These are phyloP conservation scores for Malurus melanocephalus DNA, from an alignment of 2,113 vertebrate genomes.

Conservation along the genomic window DNA sequence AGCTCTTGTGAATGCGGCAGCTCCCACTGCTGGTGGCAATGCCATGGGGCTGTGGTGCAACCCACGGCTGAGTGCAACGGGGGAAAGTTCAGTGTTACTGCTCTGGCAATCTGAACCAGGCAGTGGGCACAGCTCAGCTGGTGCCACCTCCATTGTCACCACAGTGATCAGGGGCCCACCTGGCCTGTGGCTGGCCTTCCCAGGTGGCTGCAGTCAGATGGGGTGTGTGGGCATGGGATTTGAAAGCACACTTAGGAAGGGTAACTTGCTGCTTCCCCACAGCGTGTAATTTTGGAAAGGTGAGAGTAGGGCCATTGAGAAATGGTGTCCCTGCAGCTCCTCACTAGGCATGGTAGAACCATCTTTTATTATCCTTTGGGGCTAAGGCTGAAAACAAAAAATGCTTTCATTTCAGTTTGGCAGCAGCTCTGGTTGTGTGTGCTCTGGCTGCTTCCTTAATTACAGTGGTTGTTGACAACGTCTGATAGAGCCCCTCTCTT, in stretches of 20 bases:
- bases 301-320: background rate
- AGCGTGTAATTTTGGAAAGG: background rate
- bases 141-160: background rate
- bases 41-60: accelerated
- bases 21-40: background rate
- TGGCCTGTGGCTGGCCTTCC: background rate
- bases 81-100: background rate
- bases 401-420: conserved; percentile 51
- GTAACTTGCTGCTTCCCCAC: background rate
- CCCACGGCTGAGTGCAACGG: background rate
- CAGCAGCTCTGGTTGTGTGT: background rate
- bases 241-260: background rate
- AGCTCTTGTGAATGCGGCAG: background rate
- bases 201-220: background rate
- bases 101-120: background rate
- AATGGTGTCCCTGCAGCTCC: background rate
- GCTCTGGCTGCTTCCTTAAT: conserved; percentile 56
- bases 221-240: accelerated
- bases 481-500: conserved; percentile 53
- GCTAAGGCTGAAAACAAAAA: conserved; percentile 44
- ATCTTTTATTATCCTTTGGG: conserved; percentile 37
- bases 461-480: conserved; percentile 54
- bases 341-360: background rate
- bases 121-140: background rate
- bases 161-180: background rate